Evolutionary conservation across 2,888 invertebrate species (phyloP).

Genomic region (Balanococcus diminutus): DNA sequence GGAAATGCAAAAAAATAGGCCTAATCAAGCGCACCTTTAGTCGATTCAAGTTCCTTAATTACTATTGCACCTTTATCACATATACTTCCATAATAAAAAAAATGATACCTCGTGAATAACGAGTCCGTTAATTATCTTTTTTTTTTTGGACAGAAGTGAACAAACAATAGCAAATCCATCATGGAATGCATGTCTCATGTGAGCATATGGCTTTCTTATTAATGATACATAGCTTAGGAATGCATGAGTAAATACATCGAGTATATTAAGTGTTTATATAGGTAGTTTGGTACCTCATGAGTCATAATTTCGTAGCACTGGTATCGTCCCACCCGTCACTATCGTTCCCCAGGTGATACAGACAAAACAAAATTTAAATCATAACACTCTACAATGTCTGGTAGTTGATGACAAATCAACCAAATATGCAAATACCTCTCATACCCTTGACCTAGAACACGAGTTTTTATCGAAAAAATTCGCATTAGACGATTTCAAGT

Average conservation of each 20-base stretch:
- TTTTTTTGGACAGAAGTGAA: background rate
- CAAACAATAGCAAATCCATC: background rate
- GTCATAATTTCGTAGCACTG: background rate
- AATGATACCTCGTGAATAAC: background rate
- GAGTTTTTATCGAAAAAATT: background rate
- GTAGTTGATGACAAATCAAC: slow-evolving; percentile 8
- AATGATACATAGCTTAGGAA: slow-evolving; percentile 6
- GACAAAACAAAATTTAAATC: slow-evolving; percentile 26
- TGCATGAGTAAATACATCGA: background rate
- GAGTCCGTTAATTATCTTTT: background rate
- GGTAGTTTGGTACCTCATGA: background rate
- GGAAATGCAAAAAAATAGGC: background rate
- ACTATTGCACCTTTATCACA: background rate
- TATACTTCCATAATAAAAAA: background rate
- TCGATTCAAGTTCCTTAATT: background rate
- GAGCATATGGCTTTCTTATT: background rate
- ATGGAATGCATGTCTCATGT: background rate
- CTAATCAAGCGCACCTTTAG: background rate
- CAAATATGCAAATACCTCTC: background rate
- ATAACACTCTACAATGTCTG: background rate
- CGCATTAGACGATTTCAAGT: too few species aligned
- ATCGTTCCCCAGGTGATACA: slow-evolving; percentile 38
- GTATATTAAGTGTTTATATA: background rate
- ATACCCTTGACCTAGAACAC: slow-evolving; percentile 8
- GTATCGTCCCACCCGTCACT: slow-evolving; percentile 22